These are phyloP conservation scores for Varecia variegata DNA, from an alignment of 2,797 vertebrate species.

Conservation along the genomic window DNA sequence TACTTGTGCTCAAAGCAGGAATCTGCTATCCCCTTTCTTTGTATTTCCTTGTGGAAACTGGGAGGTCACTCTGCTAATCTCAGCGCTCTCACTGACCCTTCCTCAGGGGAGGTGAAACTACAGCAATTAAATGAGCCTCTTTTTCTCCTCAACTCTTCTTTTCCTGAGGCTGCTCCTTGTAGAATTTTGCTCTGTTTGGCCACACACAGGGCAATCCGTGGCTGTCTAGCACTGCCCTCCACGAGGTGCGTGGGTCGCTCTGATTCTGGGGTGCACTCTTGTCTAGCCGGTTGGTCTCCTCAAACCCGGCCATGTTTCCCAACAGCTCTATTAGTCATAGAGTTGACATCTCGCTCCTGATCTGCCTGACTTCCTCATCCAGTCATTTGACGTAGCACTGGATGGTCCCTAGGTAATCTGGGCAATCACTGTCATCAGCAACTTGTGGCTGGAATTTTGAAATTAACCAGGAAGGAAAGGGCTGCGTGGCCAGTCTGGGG, in stretches of 20 bases:
- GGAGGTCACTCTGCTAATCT: background rate
- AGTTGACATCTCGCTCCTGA: background rate
- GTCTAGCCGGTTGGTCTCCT: no score
- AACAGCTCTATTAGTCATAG: background rate
- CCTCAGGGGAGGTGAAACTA: background rate
- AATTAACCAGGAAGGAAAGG: background rate
- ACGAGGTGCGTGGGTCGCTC: rapidly evolving
- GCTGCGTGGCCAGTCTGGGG: no score
- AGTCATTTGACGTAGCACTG: background rate
- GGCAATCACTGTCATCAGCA: background rate
- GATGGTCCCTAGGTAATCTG: background rate
- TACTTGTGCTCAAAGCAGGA: background rate
- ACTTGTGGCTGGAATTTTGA: background rate
- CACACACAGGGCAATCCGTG: background rate
- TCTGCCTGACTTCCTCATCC: background rate
- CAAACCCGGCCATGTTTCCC: background rate
- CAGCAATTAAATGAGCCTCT: background rate
- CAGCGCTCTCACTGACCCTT: background rate
- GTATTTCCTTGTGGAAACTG: background rate
- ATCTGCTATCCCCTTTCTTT: background rate
- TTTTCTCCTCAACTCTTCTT: background rate
- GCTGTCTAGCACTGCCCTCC: no score
- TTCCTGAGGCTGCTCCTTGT: background rate
- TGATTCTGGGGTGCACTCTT: background rate
- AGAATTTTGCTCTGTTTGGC: background rate